These are phyloP conservation scores for Cyprinodon brontotheroides DNA, from an alignment of 2,113 vertebrate genomes.

Conservation along the genomic window DNA sequence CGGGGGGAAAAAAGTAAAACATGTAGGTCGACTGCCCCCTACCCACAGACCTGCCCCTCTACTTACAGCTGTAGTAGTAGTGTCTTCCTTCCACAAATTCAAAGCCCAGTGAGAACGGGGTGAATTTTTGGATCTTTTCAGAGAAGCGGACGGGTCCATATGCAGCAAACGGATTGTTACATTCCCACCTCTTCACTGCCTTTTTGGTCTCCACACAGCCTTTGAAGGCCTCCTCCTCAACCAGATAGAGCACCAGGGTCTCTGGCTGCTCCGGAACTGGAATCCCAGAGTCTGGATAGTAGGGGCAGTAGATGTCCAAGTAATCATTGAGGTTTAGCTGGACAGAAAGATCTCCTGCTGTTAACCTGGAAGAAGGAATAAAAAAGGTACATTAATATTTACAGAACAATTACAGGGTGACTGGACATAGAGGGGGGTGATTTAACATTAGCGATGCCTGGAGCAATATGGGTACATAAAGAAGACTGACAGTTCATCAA, in stretches of 20 bases:
- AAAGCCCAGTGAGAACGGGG: slow-evolving; percentile 95
- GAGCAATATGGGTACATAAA: slow-evolving; percentile 23
- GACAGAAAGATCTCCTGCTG: slow-evolving; percentile 86
- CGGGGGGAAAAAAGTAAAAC: neutral
- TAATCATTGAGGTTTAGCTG: slow-evolving; percentile 96
- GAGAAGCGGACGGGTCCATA: slow-evolving; percentile 93
- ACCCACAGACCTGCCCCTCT: neutral
- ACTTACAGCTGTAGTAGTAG: slow-evolving; percentile 98
- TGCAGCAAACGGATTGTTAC: slow-evolving; percentile 88
- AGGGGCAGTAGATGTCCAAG: slow-evolving; percentile 96
- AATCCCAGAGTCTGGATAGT: slow-evolving; percentile 76
- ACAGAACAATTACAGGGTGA: slow-evolving; percentile 21
- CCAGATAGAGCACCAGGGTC: slow-evolving; percentile 90
- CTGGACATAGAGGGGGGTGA: slow-evolving; percentile 23
- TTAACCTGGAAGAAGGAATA: slow-evolving; percentile 82
- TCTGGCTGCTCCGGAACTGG: slow-evolving; percentile 76
- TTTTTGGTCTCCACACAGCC: slow-evolving; percentile 89
- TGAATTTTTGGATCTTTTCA: slow-evolving; percentile 98
- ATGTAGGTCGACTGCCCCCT: too few species aligned
- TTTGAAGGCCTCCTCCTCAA: slow-evolving; percentile 84
- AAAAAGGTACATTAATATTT: slow-evolving; percentile 45
- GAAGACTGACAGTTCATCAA: slow-evolving; percentile 48
- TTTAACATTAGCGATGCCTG: slow-evolving; percentile 32
- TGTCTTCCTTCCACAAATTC: slow-evolving; percentile 93
- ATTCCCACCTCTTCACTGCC: slow-evolving; percentile 96